Evolutionary conservation across 2,888 invertebrate genomes (phyloP), one percentile per base, ranked within the genome.

Genomic region (Salticus scenicus): DNA sequence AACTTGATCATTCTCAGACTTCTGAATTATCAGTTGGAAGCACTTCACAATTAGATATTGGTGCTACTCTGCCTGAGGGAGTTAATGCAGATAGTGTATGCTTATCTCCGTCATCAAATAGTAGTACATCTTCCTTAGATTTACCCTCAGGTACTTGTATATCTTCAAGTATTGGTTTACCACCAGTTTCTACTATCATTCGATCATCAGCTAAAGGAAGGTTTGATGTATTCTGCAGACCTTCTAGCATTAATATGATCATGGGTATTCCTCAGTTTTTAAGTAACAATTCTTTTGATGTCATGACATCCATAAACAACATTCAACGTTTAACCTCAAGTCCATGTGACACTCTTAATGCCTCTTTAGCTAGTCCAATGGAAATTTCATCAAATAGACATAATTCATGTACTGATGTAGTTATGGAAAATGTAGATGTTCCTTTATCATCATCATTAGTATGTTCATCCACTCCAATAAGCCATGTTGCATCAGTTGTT

Each of bases 121-220:
- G 80, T 72, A 83, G 83, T 47, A 51, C 79, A n/a, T 84, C 79
- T 20, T 78, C 82, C 4, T 51, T 87, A 57, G 87, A 87, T 47
- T 64, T 86, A 37, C 78, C 81, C 20, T 70, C 70, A 5, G 74
- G 74, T 37, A 72, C 74, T 20, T 73, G 72, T 57, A 77, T 87
- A 69, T 75, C 83, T 28, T 80, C 83, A 2, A 63, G 69, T 57
- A 70, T 84, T n/a, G 83, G 88, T 4, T 67, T 88, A 51, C 88
- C 88, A 14, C 88, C 88, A 8, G 88, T 88, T n/a, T 88, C 88
- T 24, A 88, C 88, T 14, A 88, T 88, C 57, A 88, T 88, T 20
- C 69, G 87, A 33, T 86, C 87, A 27, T 81, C 84, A 20, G 86
- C 86, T 0, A 87, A 87, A 47, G 81, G 81, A 27, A 57, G 87